Evolutionary conservation across 1,140 invertebrate genomes (phyloP), one percentile per base, ranked within the genome.

Genomic region (Latrodectus geometricus): DNA sequence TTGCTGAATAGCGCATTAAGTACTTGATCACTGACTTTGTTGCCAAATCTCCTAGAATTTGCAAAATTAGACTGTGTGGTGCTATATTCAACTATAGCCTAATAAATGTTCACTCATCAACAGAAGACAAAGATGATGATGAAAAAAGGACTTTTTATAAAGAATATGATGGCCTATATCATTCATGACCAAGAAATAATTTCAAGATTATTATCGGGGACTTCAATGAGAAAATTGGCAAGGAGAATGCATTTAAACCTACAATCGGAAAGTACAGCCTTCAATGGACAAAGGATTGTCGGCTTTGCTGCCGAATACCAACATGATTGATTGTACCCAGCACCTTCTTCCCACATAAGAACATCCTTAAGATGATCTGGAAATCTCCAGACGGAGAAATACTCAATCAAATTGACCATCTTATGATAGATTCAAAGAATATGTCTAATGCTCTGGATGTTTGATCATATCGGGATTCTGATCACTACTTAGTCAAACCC

Each of bases 241-340:
- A 61, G 21, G 75, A 78, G 56, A 65, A 3, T 4, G 14, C 7
- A 23, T 61, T 23, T 56, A 78, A 20, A 78, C 54, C 75, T 14
- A 65, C 1, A 5, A 78, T 78, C 0, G 50, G 75, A 14, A 61
- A 52, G 15, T 52, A 78, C 35, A 77, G 75, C n/a, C n/a, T n/a
- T n/a, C n/a, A n/a, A 78, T 61, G 75, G 52, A 15, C 12, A n/a
- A 14, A 56, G 50, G 54, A 5, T 78, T 12, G 56, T 78, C 49
- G 49, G 49, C 73, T 75, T 75, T 75, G 73, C 73, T 48, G 35
- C 73, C 3, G 68, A 70, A 70, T 3, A 23, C 68, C 8, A 50
- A 11, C 4, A 15, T 14, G 5, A 8, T 12, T 17, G 12, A 5
- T 20, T 12, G 9, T 12, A 70, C 8, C 35, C 35, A 35, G 35